Conservation (phyloP, 2,797 vertebrate species). For the Picus viridis region DNA sequence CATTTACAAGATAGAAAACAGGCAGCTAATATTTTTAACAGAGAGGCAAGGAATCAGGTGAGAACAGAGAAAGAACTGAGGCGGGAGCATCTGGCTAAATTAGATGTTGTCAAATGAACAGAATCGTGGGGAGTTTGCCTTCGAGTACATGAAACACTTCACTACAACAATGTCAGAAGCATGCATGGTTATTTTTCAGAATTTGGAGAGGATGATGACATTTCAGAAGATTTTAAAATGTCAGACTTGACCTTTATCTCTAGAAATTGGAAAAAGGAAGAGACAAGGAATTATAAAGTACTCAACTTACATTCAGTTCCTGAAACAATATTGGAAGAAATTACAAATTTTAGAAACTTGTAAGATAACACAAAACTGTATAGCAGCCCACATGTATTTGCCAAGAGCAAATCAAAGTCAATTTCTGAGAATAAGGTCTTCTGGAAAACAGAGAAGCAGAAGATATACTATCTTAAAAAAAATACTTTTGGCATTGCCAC, state of each 20-base stretch:
- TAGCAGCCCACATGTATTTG: not conserved
- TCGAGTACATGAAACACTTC: not conserved
- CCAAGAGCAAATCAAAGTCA: not conserved
- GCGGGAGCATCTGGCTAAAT: constrained; percentile 1
- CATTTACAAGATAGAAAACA: not conserved
- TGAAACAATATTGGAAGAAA: constrained; percentile 7
- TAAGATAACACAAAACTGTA: not conserved
- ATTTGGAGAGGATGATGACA: not conserved
- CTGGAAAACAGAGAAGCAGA: not conserved
- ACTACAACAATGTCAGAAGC: not conserved
- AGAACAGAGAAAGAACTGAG: not conserved
- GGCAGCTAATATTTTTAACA: not conserved
- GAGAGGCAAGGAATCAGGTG: not conserved
- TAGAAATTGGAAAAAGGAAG: not conserved
- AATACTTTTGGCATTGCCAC: not conserved
- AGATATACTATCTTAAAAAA: not conserved
- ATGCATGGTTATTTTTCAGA: not conserved
- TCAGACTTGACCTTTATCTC: constrained; percentile 30
- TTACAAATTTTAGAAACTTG: not conserved
- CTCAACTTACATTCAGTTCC: not conserved
- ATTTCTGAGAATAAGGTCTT: not conserved
- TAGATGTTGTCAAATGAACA: not conserved
- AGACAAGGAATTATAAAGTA: constrained; percentile 2
- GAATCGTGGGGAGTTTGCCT: not conserved
- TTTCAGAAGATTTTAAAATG: constrained; percentile 47